Evolutionary conservation across 1,140 invertebrate genomes (phyloP), one percentile per base, ranked within the genome.

Genomic region (Brachionus angularis): DNA sequence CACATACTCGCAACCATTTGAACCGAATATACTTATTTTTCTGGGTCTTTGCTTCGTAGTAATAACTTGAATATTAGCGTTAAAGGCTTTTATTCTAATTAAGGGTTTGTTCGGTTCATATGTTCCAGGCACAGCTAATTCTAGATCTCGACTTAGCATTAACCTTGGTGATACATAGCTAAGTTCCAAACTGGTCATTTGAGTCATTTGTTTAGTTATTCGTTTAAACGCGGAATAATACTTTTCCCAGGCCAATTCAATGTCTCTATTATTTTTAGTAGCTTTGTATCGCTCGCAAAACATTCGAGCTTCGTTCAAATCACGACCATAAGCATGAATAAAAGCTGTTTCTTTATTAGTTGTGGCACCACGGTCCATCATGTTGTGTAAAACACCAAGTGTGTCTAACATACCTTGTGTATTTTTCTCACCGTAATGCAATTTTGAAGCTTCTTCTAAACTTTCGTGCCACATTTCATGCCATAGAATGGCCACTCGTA

Each of bases 401-500:
- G 91, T 91, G 64, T 90, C 88, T 76, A 98, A 90, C 96, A 98
- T 98, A 16, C 46, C 64, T 70, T 73, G 33, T 12, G 61, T 76
- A 73, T 82, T 81, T 12, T 88, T 85, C 78, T 98, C 95, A 0
- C 93, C 94, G 80, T 98, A 98, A 78, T 96, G 98, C 4, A 97
- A 84, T 72, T 91, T 82, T 12, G 92, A 96, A 0, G 96, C 95
- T 83, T 99, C 96, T 80, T 99, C 96, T 7, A 99, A 79, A 0
- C 93, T 94, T 80, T 98, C 95, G 79, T 98, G 92, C 96, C 96
- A 99, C 73, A 96, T 87, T 79, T 99, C 96, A 80, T 99, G 96
- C 96, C 96, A 99, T 1, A 99, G 81, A 72, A 99, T 99, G 5
- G 96, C 95, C 0, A 98, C 94, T 67, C 96, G 84, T 55, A 99